Evolutionary conservation across 37 sponge, comb jelly and placozoan species (phyloP), one percentile per base, ranked within the genome.

Genomic region (Cliona cf. orientalis): DNA sequence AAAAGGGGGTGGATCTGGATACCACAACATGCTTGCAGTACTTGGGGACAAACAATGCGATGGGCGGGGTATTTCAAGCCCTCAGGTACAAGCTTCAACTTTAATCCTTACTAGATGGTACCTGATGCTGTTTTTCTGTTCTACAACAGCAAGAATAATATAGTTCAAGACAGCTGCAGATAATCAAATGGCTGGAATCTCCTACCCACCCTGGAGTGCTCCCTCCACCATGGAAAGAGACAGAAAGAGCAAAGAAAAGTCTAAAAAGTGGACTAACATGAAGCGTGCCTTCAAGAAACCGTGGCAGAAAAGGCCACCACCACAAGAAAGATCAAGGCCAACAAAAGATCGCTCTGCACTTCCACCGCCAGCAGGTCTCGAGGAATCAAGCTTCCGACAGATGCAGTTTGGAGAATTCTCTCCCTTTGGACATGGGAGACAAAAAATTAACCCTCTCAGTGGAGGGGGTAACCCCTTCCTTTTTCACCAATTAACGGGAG

Each of bases 181-280:
- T 7, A 19, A 32, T 32, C 39, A 4, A 3, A 60, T 76, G 62
- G 62, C 76, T 59, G 37, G 42, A 36, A 58, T 57, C 2, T 25
- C 58, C 9, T 55, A 73, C 37, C 58, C 74, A 45, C 21, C 56
- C 56, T 73, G 34, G 28, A 76, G 76, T 76, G 62, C 62, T 60
- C 62, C 62, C 2, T n/a, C 62, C n/a, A 38, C 76, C 39, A n/a
- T 59, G 44, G 62, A 61, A 34, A 25, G 76, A 4, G 44, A 71
- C 5, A 60, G 59, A 33, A 12, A 56, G 32, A n/a, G 76, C 26
- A 74, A 53, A 9, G 9, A n/a, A 28, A 17, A 9, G 12, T 21
- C 28, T 22, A 21, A 14, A 34, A 60, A 62, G 76, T 58, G 57
- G 60, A 59, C 2, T 38, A 75, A 58, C 32, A 32, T 53, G 21